These are phyloP conservation scores for Rhopalosiphum maidis DNA, from an alignment of 1,140 invertebrate species.

Conservation along the genomic window DNA sequence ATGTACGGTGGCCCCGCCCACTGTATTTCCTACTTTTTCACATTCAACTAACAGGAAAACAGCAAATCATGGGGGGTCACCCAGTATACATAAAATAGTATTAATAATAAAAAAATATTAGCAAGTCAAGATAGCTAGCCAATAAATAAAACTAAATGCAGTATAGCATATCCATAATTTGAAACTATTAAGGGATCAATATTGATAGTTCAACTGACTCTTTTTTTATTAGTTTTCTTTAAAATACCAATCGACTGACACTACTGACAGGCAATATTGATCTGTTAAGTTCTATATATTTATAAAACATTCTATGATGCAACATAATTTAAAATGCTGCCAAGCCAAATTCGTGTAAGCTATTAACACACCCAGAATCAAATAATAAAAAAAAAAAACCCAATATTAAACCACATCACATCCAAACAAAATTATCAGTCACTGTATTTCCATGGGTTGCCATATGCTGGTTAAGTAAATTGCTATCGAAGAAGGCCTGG, in stretches of 20 bases:
- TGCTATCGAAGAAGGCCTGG: constrained; percentile 59
- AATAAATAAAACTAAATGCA: constrained; percentile 17
- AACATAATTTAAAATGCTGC: background rate
- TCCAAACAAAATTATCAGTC: constrained; percentile 60
- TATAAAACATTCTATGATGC: background rate
- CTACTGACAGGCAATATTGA: background rate
- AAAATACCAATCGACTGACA: background rate
- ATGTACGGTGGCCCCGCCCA: background rate
- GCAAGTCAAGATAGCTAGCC: background rate
- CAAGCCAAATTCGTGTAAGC: background rate
- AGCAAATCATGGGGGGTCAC: background rate
- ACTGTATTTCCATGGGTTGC: constrained; percentile 60
- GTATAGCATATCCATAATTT: background rate
- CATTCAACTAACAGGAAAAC: background rate
- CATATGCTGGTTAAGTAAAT: constrained; percentile 60
- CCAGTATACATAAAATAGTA: background rate
- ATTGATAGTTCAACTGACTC: background rate
- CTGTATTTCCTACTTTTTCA: background rate
- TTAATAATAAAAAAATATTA: background rate
- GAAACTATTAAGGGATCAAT: background rate
- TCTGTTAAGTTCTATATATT: background rate
- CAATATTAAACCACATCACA: constrained; percentile 58
- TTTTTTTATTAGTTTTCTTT: background rate
- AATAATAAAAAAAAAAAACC: background rate
- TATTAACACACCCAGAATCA: background rate